Evolutionary conservation across 2,113 vertebrate species (phyloP).

Genomic region (Mustela nigripes): DNA sequence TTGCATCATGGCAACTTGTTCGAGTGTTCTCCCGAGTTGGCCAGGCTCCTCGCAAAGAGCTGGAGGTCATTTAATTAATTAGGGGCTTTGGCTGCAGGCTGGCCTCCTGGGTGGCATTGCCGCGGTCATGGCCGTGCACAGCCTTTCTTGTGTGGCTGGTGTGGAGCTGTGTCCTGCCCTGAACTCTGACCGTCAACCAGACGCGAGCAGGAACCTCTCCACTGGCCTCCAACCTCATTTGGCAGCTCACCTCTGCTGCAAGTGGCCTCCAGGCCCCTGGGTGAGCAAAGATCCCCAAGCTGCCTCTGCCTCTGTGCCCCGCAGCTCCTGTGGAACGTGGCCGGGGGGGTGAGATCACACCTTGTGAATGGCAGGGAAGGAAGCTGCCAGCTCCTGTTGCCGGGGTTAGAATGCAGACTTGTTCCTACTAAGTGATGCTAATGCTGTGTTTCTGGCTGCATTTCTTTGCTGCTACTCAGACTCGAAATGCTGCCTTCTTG

Average conservation of each 20-base stretch:
- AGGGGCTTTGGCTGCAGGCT: conserved; percentile 74
- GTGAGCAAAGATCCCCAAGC: background rate
- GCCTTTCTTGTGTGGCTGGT: background rate
- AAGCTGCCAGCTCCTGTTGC: background rate
- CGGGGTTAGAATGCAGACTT: background rate
- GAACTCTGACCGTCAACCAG: background rate
- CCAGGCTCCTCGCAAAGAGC: conserved; percentile 12
- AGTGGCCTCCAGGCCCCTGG: background rate
- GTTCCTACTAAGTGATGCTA: background rate
- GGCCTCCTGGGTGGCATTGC: conserved; percentile 70
- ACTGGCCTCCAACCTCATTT: background rate
- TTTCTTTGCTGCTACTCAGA: background rate
- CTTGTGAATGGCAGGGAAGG: conserved; percentile 24
- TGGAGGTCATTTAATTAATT: conserved; percentile 74
- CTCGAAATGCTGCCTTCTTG: background rate
- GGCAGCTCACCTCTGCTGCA: background rate
- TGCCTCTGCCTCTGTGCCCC: background rate
- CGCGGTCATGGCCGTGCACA: conserved; percentile 12
- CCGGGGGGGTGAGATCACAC: background rate
- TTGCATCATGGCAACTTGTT: background rate
- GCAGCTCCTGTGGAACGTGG: background rate
- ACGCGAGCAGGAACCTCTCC: background rate
- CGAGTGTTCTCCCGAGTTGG: background rate
- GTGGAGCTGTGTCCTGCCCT: background rate
- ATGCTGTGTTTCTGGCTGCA: background rate